Conservation (phyloP, 2,113 vertebrate genomes). For the Rhombomys opimus region DNA sequence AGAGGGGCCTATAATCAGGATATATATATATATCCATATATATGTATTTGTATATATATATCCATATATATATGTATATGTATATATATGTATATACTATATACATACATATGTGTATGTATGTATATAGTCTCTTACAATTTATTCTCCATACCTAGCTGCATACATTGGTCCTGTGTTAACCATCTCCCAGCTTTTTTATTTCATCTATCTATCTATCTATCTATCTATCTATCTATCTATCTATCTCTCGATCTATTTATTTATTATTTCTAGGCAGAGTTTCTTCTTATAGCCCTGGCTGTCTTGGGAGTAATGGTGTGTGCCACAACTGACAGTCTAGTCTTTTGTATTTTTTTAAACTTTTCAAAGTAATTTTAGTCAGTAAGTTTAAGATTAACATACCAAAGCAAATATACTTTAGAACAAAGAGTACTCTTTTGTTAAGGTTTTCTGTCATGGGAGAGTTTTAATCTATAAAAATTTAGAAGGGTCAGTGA, state of each 20-base stretch:
- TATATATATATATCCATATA: no score
- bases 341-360: neutral
- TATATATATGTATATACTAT: no score
- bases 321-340: neutral
- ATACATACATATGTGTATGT: no score
- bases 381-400: conserved; percentile 30
- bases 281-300: neutral
- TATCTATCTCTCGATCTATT: neutral
- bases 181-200: neutral
- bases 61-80: no score
- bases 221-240: neutral
- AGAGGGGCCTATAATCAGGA: no score
- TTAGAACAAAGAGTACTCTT: neutral
- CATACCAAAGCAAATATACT: neutral
- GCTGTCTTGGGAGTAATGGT: neutral
- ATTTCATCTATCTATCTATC: no score
- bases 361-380: neutral
- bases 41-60: no score
- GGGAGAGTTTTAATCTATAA: neutral
- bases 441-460: neutral
- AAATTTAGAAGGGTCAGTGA: neutral
- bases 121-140: no score
- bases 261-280: neutral
- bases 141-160: no score
- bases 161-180: no score